Evolutionary conservation across 1,140 invertebrate species (phyloP), one percentile per base, ranked within the genome.

Genomic region (Tribolium madens): DNA sequence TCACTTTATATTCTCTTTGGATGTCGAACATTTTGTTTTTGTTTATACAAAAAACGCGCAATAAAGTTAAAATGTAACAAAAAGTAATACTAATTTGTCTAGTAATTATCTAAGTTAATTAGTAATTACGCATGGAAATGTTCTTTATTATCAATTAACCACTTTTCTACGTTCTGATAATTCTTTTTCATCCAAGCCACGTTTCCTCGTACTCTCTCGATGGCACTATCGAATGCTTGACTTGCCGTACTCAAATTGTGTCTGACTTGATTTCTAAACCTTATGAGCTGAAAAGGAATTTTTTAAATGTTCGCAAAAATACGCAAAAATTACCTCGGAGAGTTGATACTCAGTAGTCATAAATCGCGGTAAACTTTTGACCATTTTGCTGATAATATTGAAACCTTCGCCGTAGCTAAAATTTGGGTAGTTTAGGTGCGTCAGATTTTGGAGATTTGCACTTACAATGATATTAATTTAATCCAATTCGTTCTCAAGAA

Each of bases 341-440:
- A 85, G 64, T 47, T 85, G 83, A 74, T 81, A 84, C 69, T 80
- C 77, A 2, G 82, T 89, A 78, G 87, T 88, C 88, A 89, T 88
- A 78, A 85, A 88, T 33, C 83, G 85, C n/a, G 87, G 84, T 13
- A 88, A 76, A 0, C 86, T 84, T 57, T 86, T 84, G 6, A 89
- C 84, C 88, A 89, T 88, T 31, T 86, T 86, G 6, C 84, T 84
- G n/a, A 89, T 77, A 2, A 87, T 87, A 50, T 85, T 86, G 78
- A 89, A 89, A 36, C 87, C 87, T 80, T 88, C 86, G 18, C 88
- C 88, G 76, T 87, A 88, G 60, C 88, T 89, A 42, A 76, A 81
- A 81, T 1, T 26, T 3, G 3, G 3, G n/a, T n/a, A 1, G 3
- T 26, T 26, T 3, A 4, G 21, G 0, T n/a, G n/a, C n/a, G n/a